Conservation (phyloP, 2,888 invertebrate species). For the Xestia sexstrigata region DNA sequence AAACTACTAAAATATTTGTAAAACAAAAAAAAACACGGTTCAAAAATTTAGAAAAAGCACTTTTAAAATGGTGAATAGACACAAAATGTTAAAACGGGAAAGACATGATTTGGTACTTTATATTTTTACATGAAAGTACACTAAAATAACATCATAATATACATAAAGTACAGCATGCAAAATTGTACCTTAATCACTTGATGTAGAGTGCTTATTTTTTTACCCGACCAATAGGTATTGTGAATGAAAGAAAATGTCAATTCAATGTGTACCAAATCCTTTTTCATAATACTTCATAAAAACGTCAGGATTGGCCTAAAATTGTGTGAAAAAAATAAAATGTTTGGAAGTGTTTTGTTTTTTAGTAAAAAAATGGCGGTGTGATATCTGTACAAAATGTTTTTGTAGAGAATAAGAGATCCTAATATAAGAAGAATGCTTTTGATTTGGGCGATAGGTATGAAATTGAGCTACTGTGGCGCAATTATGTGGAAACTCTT, state of each 20-base stretch:
- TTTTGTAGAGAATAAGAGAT: constrained; percentile 23
- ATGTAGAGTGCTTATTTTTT: neutral
- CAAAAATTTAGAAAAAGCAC: too few species aligned
- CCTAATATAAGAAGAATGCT: neutral
- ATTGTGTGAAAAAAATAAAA: constrained; percentile 31
- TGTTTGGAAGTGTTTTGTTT: constrained; percentile 32
- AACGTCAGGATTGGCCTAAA: constrained; percentile 60
- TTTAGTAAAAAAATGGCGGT: constrained; percentile 52
- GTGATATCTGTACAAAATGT: constrained; percentile 37
- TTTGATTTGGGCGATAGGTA: constrained; percentile 6
- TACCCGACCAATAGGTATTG: neutral
- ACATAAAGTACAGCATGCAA: neutral
- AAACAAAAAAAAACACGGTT: neutral
- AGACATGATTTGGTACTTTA: neutral
- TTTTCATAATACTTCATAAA: constrained; percentile 10
- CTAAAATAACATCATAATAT: neutral
- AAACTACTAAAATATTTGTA: neutral
- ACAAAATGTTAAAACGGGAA: too few species aligned
- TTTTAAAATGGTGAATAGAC: neutral
- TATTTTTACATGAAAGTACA: neutral
- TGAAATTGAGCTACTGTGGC: neutral
- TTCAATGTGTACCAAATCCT: constrained; percentile 31
- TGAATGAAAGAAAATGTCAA: constrained; percentile 28
- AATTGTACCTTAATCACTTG: neutral
- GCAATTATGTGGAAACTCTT: neutral